phyloP scores from a whole-genome alignment of 2,113 vertebrate genomes.

The Tragelaphus strepsiceros region DNA sequence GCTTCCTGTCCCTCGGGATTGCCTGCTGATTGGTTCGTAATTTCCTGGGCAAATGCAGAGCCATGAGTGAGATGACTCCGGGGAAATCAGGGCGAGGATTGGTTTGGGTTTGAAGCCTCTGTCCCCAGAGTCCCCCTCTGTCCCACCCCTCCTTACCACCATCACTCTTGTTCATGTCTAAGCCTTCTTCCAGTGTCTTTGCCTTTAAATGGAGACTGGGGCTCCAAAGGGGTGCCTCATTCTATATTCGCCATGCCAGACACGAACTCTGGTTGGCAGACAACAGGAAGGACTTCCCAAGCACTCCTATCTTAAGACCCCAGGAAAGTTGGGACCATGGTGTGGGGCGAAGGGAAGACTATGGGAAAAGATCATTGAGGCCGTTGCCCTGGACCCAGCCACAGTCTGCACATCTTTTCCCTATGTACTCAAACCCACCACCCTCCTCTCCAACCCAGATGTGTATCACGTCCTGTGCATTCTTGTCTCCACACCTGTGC shows the following conservation, averaged over 20 bases:
- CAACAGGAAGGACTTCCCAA: neutral
- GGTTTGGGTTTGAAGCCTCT: constrained; percentile 53
- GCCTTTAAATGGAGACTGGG: neutral
- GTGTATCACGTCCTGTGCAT: neutral
- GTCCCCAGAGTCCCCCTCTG: constrained; percentile 21
- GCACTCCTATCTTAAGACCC: neutral
- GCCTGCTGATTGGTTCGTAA: constrained; percentile 71
- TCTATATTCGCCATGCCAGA: neutral
- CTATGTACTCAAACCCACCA: neutral
- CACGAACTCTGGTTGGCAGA: neutral
- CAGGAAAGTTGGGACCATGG: neutral
- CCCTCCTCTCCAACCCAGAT: neutral
- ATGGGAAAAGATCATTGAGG: neutral
- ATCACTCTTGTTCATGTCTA: neutral
- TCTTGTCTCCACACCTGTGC: neutral
- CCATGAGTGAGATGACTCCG: constrained; percentile 52
- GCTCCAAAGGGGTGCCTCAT: neutral
- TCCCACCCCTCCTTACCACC: neutral
- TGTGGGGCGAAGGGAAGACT: neutral
- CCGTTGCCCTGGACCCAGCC: neutral
- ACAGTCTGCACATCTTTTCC: rapidly evolving
- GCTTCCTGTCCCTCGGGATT: neutral
- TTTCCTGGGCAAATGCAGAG: constrained; percentile 73
- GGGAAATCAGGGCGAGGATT: constrained; percentile 69
- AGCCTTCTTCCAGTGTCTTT: constrained; percentile 43